Percentiles rank a stretch among this genome's conserved stretches.
Evolutionary conservation across 2,888 invertebrate species (phyloP).

Genomic region (Ptychoptera contaminata): DNA sequence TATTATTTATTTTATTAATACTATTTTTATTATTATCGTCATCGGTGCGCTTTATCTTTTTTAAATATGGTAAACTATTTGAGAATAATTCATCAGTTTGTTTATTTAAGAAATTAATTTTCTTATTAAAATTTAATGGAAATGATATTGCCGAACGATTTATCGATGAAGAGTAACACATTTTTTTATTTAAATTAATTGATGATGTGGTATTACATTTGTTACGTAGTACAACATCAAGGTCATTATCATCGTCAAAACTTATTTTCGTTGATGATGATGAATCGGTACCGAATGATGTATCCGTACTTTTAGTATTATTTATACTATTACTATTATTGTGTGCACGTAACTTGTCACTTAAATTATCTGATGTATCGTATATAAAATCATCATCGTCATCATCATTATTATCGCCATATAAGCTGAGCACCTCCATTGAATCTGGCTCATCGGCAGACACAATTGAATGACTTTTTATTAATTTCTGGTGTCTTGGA

Average conservation of each 20-base stretch:
- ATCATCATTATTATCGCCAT: conserved; percentile 14
- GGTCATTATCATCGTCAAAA: conserved; percentile 11
- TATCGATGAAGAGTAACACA: neutral
- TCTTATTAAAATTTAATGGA: too few species aligned
- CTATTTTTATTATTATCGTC: too few species aligned
- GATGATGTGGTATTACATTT: conserved; percentile 12
- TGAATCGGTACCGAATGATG: conserved; percentile 1
- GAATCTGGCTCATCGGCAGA: conserved; percentile 29
- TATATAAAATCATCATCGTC: conserved; percentile 6
- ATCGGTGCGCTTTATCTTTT: too few species aligned
- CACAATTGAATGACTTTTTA: neutral
- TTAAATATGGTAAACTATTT: too few species aligned
- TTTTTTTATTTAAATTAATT: neutral
- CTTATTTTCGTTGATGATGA: conserved; percentile 7
- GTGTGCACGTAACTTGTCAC: conserved; percentile 3
- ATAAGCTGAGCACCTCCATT: conserved; percentile 28
- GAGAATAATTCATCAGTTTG: too few species aligned
- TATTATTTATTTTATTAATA: too few species aligned
- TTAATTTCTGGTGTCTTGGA: neutral
- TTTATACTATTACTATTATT: conserved; percentile 3
- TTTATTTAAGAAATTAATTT: too few species aligned
- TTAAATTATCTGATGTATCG: conserved; percentile 3
- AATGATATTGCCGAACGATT: too few species aligned
- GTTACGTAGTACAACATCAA: conserved; percentile 24
- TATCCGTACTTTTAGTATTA: conserved; percentile 3